Base-by-base conservation (phyloP, 2,113 vertebrate species). In the Eudyptes chrysolophus region DNA sequence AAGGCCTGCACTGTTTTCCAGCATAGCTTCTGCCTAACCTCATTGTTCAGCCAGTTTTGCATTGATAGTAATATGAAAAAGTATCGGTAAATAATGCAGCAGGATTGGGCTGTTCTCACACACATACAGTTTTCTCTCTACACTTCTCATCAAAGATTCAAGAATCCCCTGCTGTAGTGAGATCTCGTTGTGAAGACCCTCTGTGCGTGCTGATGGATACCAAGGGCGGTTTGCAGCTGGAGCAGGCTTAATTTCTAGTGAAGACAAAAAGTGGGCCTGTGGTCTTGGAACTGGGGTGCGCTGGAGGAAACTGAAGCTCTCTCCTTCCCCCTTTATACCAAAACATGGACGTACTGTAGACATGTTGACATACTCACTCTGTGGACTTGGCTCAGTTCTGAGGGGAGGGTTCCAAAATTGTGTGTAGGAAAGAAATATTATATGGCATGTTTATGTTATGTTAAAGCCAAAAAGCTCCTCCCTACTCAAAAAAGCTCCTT, bases 81-180 rank as follows among this genome's bases (percentile, higher is more conserved):
- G 8, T 38, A 16, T 70, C 1, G 1, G 68, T 92, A 89, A 94
- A 92, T 81, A 88, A 90, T 81, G 44, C 21, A 74, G 16, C 29
- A 89, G n/a, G 5, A 36, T 61, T 60, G 25, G 38, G 7, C 27
- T 68, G 14, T 72, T 92, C n/a, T 92, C 42, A 58, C 24, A 44
- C 1, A 2, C 15, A 15, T 58, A 22, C 6, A 16, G 6, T 92
- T 92, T 84, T 88, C 18, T 68, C 12, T 84, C 34, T 81, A 11
- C 13, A 6, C 10, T 90, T 90, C 52, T 92, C 54, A 75, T 89
- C 42, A 89, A 92, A 94, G 68, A 81, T 90, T 96, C 34, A 88
- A 34, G 60, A 75, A 90, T 20, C 5, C 13, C 15, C 12, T 84
- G 22, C 10, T 64, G 25, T 58, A 81, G 29, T 38, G 21, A 86